These are phyloP conservation scores for Calliopsis andreniformis DNA, from an alignment of 1,140 invertebrate species.

Conservation along the genomic window DNA sequence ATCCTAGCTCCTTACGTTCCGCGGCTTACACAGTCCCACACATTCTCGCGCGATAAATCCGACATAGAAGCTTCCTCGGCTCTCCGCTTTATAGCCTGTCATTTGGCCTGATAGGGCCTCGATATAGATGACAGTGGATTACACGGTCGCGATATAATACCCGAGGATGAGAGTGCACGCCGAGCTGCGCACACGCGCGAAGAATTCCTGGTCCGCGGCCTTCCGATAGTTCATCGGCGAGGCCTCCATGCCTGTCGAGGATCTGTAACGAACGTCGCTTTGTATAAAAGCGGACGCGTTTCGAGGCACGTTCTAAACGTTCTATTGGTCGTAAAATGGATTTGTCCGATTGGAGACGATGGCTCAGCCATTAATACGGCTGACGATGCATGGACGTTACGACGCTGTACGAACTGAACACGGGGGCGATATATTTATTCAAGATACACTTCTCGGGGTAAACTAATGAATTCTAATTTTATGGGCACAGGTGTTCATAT, in stretches of 20 bases:
- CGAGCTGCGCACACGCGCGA: neutral
- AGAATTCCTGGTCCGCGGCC: slow-evolving; percentile 10
- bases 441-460: neutral
- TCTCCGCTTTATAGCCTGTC: slow-evolving; percentile 68
- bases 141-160: slow-evolving; percentile 59
- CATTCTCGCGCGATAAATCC: slow-evolving; percentile 48
- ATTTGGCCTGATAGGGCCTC: slow-evolving; percentile 63
- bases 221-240: slow-evolving; percentile 6
- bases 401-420: neutral
- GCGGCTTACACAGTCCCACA: slow-evolving; percentile 19
- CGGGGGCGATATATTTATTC: neutral
- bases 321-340: slow-evolving; percentile 3
- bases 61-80: slow-evolving; percentile 20
- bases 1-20: slow-evolving; percentile 1
- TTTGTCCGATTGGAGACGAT: slow-evolving; percentile 3
- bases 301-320: neutral
- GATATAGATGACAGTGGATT: slow-evolving; percentile 69
- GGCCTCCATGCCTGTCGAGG: neutral
- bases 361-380: neutral
- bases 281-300: neutral
- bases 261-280: slow-evolving; percentile 7
- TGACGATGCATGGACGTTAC: neutral
- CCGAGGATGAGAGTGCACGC: neutral
- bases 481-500: neutral
- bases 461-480: neutral